phyloP scores from a whole-genome alignment of 1,140 invertebrate species.

The Trissolcus basalis region DNA sequence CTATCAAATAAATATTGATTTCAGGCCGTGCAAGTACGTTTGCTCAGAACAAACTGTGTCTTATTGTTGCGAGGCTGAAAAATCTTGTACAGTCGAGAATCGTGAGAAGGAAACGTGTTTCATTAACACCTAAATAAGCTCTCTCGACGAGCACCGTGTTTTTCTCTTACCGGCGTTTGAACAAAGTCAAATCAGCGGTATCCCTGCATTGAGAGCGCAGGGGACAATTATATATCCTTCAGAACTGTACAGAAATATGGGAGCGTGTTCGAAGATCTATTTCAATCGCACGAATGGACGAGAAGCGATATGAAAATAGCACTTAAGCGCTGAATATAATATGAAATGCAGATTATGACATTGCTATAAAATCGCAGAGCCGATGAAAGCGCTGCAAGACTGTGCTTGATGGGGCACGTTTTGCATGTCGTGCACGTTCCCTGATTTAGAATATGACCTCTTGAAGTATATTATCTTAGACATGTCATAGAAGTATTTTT shows the following conservation, averaged over 20 bases:
- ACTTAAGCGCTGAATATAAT: slow-evolving; percentile 33
- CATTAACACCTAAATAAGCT: slow-evolving; percentile 25
- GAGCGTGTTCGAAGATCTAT: no score
- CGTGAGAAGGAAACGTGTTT: slow-evolving; percentile 49
- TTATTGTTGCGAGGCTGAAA: slow-evolving; percentile 37
- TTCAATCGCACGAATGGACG: no score
- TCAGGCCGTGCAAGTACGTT: slow-evolving; percentile 42
- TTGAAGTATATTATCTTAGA: slow-evolving; percentile 46
- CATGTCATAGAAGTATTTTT: slow-evolving; percentile 39
- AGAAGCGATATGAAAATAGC: slow-evolving; percentile 8
- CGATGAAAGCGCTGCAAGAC: slow-evolving; percentile 39
- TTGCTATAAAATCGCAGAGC: slow-evolving; percentile 42
- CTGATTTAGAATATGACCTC: slow-evolving; percentile 41
- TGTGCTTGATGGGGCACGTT: slow-evolving; percentile 25
- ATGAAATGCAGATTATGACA: slow-evolving; percentile 46
- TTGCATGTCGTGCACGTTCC: slow-evolving; percentile 48
- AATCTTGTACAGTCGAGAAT: slow-evolving; percentile 36
- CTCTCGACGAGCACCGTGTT: neutral
- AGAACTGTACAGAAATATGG: no score
- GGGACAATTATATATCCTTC: no score
- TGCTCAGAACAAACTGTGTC: slow-evolving; percentile 36
- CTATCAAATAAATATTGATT: slow-evolving; percentile 60
- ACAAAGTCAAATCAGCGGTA: neutral
- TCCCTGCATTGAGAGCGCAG: no score
- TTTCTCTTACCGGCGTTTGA: neutral